Base-by-base conservation (phyloP, 2,797 vertebrate genomes). In the Danio tinwini region DNA sequence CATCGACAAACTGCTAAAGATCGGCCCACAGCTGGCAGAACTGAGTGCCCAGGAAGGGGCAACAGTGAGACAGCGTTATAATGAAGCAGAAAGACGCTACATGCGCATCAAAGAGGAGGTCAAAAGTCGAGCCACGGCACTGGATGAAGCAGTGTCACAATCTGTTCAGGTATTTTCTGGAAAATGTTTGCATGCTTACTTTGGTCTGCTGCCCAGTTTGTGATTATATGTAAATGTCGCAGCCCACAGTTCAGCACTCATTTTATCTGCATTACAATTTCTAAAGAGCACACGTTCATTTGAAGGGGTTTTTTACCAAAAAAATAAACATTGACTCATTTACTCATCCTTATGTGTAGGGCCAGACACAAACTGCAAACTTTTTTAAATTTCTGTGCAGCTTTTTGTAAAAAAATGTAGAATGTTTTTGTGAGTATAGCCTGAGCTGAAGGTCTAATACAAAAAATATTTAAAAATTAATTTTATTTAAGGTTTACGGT, bases 1-100 rank as follows among this genome's bases (percentile, higher is more conserved):
- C 86, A 98, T 99, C 39, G 98, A 99, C 93, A 99, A 99, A 88
- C 93, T 99, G 84, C 90, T 99, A 87, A 99, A 99, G 92, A 98
- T 99, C 5, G 98, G 98, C 4, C 98, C 98, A 0, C 97, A 97
- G 86, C 90, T 99, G 87, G 96, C 94, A 12, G 93, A 96, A 78
- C 93, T 99, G 83, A 99, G 98, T 85, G 85, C 93, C 0, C 94
- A 96, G 78, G 97, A 99, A 87, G 97, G 97, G 3, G 91, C 89
- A 16, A 90, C 92, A 47, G 93, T 99, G 76, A 95, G 93, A 80
- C 92, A 94, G 52, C 96, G 96, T 81, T 98, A 95, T 89, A 76
- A 68, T 0, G 89, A 90, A 0, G 95, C 97, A 0, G 96, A 97
- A 88, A 88, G 91, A 12, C 92, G 92, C 65, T 99, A 98, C 65